A percentile compares a stretch with the other conserved stretches of the same genome.
phyloP scores from a whole-genome alignment of 2,113 vertebrate genomes.

The Macquaria ambigua region DNA sequence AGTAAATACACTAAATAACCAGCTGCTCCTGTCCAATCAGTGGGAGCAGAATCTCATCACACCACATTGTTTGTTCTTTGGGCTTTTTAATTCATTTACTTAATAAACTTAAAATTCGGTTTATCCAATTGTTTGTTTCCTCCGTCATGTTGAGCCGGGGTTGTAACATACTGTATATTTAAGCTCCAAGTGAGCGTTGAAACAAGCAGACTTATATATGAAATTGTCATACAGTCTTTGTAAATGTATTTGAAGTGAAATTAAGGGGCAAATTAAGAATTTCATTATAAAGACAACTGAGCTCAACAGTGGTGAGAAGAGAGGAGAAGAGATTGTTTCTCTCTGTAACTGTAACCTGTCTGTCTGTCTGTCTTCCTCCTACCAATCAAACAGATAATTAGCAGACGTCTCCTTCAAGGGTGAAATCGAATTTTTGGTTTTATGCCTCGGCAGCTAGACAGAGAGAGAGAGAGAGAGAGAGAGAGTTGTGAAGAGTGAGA shows the following conservation, averaged over 20 bases:
- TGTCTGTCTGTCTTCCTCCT: neutral
- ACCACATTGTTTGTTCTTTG: no score
- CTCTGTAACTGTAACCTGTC: neutral
- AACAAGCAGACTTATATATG: neutral
- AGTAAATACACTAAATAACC: no score
- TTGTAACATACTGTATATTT: neutral
- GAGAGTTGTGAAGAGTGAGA: constrained; percentile 1
- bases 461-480: constrained; percentile 37
- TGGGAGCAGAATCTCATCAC: no score
- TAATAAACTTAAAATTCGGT: no score
- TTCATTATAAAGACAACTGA: neutral
- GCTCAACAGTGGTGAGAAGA: neutral
- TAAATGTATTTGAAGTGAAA: neutral
- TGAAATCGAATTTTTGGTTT: constrained; percentile 47
- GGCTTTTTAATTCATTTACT: no score
- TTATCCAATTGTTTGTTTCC: no score
- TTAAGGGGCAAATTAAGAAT: neutral
- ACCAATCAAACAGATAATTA: constrained; percentile 43
- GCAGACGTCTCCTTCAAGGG: constrained; percentile 32
- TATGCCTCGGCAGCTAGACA: constrained; percentile 17
- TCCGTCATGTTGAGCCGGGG: neutral
- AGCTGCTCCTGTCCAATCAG: no score
- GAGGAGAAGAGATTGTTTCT: neutral
- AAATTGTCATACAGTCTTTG: neutral
- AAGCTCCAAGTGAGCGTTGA: neutral